Evolutionary conservation across 2,113 vertebrate genomes (phyloP).

Genomic region (Porphyrio hochstetteri): DNA sequence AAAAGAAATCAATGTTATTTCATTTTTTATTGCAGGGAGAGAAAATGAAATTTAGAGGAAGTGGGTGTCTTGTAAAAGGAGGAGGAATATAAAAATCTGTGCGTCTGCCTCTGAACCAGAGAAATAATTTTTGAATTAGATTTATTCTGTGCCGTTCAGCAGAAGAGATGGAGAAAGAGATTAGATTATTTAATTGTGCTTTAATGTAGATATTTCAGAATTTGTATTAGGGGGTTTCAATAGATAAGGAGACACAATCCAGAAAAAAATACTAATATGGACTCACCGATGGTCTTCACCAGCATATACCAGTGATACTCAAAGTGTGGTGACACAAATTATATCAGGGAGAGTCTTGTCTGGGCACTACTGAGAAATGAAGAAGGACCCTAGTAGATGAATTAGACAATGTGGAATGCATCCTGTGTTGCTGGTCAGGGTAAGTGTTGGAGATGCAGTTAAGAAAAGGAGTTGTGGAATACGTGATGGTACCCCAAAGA

Average conservation of each 20-base stretch:
- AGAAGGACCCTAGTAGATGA: background rate
- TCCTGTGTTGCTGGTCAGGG: background rate
- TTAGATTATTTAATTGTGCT: slow-evolving; percentile 32
- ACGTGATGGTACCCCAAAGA: background rate
- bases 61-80: slow-evolving; percentile 44
- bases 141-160: slow-evolving; percentile 22
- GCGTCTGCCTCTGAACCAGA: slow-evolving; percentile 1
- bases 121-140: slow-evolving; percentile 40
- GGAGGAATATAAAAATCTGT: slow-evolving; percentile 10
- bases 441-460: background rate
- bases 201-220: slow-evolving; percentile 14
- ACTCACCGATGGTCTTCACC: background rate
- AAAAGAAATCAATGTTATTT: background rate
- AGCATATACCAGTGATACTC: background rate
- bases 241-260: background rate
- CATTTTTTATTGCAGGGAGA: slow-evolving; percentile 26
- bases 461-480: background rate
- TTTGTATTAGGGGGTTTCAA: background rate
- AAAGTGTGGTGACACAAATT: background rate
- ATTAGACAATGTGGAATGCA: background rate
- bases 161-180: background rate
- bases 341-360: background rate
- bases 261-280: background rate
- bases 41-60: slow-evolving; percentile 53
- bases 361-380: background rate